Base-by-base conservation (phyloP, 1,140 invertebrate genomes). In the Drosophila melanica region DNA sequence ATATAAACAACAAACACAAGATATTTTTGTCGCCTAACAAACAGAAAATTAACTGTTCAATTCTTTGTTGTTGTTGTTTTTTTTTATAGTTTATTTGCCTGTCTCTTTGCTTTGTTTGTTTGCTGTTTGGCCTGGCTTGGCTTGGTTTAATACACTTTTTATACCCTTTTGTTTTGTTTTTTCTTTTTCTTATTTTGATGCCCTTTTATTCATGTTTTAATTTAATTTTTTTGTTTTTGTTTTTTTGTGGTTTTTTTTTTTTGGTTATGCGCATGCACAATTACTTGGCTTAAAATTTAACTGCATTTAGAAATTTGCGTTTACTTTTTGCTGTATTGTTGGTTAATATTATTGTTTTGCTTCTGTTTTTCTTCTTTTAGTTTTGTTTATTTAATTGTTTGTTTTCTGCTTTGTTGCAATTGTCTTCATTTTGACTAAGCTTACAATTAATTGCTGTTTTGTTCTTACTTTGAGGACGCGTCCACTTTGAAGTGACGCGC, bases 361-460 rank as follows among this genome's bases (percentile, higher is more conserved):
- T 42, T 58, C 50, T 57, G 27, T 70, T 70, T 55, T 69, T 51
- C 70, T 68, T 71, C 66, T 77, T 65, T 69, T 35, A 2, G 2
- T 35, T 8, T 35, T 35, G 33, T 35, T 35, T 35, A 35, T 35
- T 35, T 35, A 35, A 35, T 35, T 57, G 53, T 67, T 59, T 72
- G 48, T 74, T 81, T 69, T 45, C 73, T 74, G 50, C 51, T 63
- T 77, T 79, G 68, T 27, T 74, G 23, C 64, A 58, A 77, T 84
- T 70, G 81, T 86, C 76, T 81, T 81, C 67, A 74, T 82, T 90
- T 90, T 90, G 87, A 90, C 87, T 90, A 90, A 90, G 69, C 87
- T 90, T 90, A 90, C 65, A 90, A 81, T 90, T 89, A 89, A 90
- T 90, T 89, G 85, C 80, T 89, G 84, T 89, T 89, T 77, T 89